Evolutionary conservation across 2,113 vertebrate species (phyloP), one percentile per base, ranked within the genome.

Genomic region (Manacus vitellinus): DNA sequence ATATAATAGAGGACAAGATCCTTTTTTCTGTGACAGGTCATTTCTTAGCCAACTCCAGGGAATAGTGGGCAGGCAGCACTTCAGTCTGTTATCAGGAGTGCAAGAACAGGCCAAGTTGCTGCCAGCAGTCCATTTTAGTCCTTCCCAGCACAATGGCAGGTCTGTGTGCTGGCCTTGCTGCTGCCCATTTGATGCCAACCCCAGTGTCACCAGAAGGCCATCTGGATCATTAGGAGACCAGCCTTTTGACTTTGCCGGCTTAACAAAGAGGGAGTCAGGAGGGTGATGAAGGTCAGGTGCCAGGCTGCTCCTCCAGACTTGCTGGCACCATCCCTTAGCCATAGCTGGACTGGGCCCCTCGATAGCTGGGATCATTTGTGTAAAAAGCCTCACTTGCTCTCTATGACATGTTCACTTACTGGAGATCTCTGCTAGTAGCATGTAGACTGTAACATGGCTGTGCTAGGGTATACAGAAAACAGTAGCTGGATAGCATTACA

Each of bases 181-280:
- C 85, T 94, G 41, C 52, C 39, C 23, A 2, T 75, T 61, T 72
- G 71, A 25, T 93, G 88, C 90, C 95, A 95, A 25, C 13, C 35
- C 11, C 39, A 8, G 85, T 79, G 94, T 90, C 92, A 93, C 35
- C 62, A 68, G 49, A 44, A 92, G 85, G 95, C 52, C 82, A 68
- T 72, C 58, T 47, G 62, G 71, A 89, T 94, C 90, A 56, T 94
- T 96, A 95, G 92, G 90, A 88, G 31, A 78, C 74, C 44, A 76
- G 49, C 62, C 71, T 82, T 92, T 87, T 93, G 88, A 88, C 88
- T 94, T 85, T 0, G 0, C 17, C 17, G 5, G 66, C 1, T 8
- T 41, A 47, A 9, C 49, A 58, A 27, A 62, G 47, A 68, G 52
- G 39, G 65, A 85, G 85, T 65, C 2, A 1, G 43, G 52, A 72